Evolutionary conservation across 2,888 invertebrate species (phyloP).

Genomic region (Psococerastis gibbosa): DNA sequence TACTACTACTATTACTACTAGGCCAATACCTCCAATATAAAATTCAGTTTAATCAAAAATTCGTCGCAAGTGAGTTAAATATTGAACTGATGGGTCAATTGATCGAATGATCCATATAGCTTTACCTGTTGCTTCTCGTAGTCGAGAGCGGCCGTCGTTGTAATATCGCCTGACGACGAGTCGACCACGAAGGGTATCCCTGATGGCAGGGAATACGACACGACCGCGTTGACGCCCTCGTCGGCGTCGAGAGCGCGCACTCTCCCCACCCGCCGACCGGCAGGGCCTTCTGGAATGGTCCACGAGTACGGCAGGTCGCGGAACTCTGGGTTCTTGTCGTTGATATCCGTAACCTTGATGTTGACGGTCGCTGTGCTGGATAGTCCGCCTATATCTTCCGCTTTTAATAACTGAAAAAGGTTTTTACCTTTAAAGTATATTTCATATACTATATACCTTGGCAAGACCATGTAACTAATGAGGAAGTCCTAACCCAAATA

Average conservation of each 20-base stretch:
- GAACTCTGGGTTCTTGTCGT: conserved; percentile 82
- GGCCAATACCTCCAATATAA: background rate
- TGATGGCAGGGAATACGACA: conserved; percentile 59
- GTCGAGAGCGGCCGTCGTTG: conserved; percentile 53
- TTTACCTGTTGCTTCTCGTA: conserved; percentile 60
- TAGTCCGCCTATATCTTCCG: conserved; percentile 68
- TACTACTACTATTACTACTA: no score
- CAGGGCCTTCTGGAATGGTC: conserved; percentile 54
- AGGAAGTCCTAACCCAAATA: no score
- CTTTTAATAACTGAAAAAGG: conserved; percentile 55
- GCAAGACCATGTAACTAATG: no score
- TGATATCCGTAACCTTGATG: conserved; percentile 76
- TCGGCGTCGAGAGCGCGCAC: conserved; percentile 74
- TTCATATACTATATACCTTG: no score
- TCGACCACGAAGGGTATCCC: conserved; percentile 66
- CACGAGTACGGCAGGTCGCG: conserved; percentile 64
- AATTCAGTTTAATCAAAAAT: background rate
- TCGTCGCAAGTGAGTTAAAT: conserved; percentile 9
- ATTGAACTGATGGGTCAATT: no score
- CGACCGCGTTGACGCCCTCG: conserved; percentile 63
- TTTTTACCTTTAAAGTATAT: no score
- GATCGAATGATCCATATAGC: no score
- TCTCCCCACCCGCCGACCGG: conserved; percentile 41
- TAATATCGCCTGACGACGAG: conserved; percentile 57
- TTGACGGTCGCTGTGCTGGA: conserved; percentile 69